Conservation (phyloP, 2,113 vertebrate species). For the Sphyrna mokarran region DNA sequence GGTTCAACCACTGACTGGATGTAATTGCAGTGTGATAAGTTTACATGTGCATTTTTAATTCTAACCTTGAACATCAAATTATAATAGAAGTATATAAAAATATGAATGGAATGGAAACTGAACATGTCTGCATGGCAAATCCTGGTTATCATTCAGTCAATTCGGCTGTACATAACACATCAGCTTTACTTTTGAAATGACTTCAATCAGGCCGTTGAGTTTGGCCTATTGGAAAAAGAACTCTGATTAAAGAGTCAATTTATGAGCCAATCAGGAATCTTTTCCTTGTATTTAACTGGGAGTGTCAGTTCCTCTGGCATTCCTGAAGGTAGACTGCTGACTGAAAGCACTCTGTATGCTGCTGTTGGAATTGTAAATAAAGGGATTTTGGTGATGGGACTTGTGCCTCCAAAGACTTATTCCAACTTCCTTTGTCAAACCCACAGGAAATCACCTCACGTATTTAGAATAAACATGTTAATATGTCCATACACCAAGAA, state of each 20-base stretch:
- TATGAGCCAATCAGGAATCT: too few relatives aligned
- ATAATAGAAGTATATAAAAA: neutral
- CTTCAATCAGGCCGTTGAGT: too few relatives aligned
- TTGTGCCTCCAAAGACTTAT: too few relatives aligned
- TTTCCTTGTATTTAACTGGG: too few relatives aligned
- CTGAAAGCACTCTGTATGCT: too few relatives aligned
- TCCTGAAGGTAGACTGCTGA: too few relatives aligned
- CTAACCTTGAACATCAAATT: neutral
- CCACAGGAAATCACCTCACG: neutral
- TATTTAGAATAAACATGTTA: neutral
- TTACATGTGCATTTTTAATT: neutral
- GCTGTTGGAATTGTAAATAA: too few relatives aligned
- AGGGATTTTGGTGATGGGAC: too few relatives aligned
- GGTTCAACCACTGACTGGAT: neutral
- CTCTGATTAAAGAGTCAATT: too few relatives aligned
- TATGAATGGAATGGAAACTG: neutral
- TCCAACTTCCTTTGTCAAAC: neutral
- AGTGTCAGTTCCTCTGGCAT: too few relatives aligned
- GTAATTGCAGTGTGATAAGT: neutral
- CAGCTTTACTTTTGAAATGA: too few relatives aligned
- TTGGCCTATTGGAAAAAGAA: too few relatives aligned
- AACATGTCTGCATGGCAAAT: neutral
- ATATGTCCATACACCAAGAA: neutral
- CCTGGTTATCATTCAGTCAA: neutral
- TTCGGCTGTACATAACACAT: neutral